Evolutionary conservation across 2,113 vertebrate genomes (phyloP).

Genomic region (Beaufortia kweichowensis): DNA sequence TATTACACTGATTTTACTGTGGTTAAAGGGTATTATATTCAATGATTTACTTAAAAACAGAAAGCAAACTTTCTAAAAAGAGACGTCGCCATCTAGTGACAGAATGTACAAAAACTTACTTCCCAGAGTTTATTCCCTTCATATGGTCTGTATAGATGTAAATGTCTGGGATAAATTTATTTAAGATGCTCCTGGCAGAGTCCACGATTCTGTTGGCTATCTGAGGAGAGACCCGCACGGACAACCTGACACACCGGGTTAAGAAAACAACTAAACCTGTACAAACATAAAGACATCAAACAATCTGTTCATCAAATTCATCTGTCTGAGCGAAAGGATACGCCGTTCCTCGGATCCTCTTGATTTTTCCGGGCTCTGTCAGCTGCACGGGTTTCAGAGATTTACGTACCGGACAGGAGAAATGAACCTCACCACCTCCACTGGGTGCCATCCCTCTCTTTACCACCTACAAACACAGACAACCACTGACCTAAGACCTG

Average conservation of each 20-base stretch:
- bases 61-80: too few relatives aligned
- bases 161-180: conserved; percentile 93
- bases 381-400: conserved; percentile 84
- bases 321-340: conserved; percentile 80
- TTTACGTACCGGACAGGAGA: conserved; percentile 85
- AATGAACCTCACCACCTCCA: conserved; percentile 90
- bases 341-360: conserved; percentile 93
- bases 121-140: conserved; percentile 90
- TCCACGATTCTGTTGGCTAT: conserved; percentile 96
- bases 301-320: not conserved
- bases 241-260: conserved; percentile 76
- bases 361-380: conserved; percentile 93
- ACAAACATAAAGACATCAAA: not conserved
- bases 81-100: not conserved
- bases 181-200: conserved; percentile 86
- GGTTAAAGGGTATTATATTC: too few relatives aligned
- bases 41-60: too few relatives aligned
- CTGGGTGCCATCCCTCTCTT: conserved; percentile 93
- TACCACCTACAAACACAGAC: conserved; percentile 72
- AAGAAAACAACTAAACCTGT: conserved; percentile 57
- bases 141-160: conserved; percentile 97
- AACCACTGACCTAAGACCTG: not conserved
- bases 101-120: conserved; percentile 75
- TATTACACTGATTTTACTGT: too few relatives aligned
- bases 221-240: conserved; percentile 92